Evolutionary conservation across 2,113 vertebrate genomes (phyloP).

Genomic region (Cavia porcellus): DNA sequence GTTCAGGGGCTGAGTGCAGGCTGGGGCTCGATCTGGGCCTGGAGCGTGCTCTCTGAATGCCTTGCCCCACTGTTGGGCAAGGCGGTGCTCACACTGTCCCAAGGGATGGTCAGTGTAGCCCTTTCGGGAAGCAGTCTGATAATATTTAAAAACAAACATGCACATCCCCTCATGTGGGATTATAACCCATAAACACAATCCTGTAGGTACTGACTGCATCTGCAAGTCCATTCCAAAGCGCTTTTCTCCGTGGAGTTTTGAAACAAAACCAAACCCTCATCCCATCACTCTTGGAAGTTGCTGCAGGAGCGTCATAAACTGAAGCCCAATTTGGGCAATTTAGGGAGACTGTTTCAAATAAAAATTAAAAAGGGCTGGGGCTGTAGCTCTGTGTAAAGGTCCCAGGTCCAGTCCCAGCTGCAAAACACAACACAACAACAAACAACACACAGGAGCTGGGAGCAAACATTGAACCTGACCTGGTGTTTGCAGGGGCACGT

Average conservation of each 20-base stretch:
- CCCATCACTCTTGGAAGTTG: not conserved
- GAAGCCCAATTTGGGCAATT: not conserved
- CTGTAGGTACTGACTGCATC: not conserved
- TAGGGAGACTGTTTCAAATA: not conserved
- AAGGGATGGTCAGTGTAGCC: not conserved
- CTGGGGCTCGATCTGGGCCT: not conserved
- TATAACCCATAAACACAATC: not conserved
- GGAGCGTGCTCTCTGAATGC: not conserved
- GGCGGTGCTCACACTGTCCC: not conserved
- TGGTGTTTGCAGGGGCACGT: not conserved
- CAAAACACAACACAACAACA: not conserved
- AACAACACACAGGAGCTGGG: too few relatives aligned
- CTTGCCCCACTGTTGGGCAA: slow-evolving; percentile 26
- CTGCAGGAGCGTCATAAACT: not conserved
- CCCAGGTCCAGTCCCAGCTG: not conserved
- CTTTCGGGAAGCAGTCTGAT: not conserved
- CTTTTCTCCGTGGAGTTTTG: not conserved
- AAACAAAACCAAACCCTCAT: not conserved
- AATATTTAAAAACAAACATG: not conserved
- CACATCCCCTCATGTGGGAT: not conserved
- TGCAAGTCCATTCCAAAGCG: not conserved
- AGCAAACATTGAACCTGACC: not conserved
- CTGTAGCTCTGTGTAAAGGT: not conserved
- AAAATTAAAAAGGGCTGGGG: not conserved
- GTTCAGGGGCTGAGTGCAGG: not conserved